These are phyloP conservation scores for Raja brachyura DNA, from an alignment of 2,113 vertebrate genomes.

Conservation along the genomic window DNA sequence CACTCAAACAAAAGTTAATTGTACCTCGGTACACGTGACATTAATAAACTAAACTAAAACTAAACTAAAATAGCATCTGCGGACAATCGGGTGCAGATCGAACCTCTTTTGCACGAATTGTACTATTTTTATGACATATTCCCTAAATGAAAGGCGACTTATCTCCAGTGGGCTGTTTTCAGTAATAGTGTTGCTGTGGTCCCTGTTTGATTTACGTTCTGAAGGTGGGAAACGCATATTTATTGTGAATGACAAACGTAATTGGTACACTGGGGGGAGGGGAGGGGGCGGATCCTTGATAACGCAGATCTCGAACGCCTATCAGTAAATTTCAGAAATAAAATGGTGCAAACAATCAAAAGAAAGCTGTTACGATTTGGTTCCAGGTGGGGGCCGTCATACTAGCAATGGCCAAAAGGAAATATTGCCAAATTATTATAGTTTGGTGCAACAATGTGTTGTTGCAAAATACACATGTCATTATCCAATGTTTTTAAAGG, in stretches of 20 bases:
- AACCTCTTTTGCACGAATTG: no score
- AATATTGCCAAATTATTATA: neutral
- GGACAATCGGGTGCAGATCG: neutral
- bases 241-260: neutral
- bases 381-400: neutral
- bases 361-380: no score
- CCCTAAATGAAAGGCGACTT: neutral
- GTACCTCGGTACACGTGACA: no score
- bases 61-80: neutral
- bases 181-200: neutral
- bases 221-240: neutral
- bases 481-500: neutral
- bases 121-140: neutral
- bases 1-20: no score
- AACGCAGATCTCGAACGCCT: no score
- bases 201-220: slow-evolving; percentile 1
- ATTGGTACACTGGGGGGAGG: no score
- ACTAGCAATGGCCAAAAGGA: no score
- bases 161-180: neutral
- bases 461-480: neutral
- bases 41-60: no score
- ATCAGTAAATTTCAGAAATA: neutral
- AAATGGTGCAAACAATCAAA: neutral
- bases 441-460: no score
- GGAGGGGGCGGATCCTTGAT: no score